Evolutionary conservation across 2,888 invertebrate genomes (phyloP), one percentile per base, ranked within the genome.

Genomic region (Orthosia gracilis): DNA sequence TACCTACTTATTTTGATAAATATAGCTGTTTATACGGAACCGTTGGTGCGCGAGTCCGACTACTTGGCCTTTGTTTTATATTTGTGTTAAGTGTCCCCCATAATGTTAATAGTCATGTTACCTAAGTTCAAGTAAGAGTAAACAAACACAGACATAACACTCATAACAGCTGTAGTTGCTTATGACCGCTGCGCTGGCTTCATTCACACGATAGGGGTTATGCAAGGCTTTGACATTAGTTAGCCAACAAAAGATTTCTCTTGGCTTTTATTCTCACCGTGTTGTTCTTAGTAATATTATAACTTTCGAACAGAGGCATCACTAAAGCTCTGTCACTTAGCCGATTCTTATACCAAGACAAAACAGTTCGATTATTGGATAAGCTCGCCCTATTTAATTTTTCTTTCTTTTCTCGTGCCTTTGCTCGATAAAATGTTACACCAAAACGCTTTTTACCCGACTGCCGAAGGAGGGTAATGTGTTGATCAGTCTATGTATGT

Each of bases 171-270:
- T n/a, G 49, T 5, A 58, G 72, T 78, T 78, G 57, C 72, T 72
- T 63, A 78, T 78, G 77, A 67, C 78, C 72, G 57, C 55, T 47
- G 31, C 58, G 54, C 45, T 50, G 47, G 23, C 59, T 79, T 61
- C 21, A 65, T 65, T 79, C 80, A 69, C 68, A 73, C 55, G 52
- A 23, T 58, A 62, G 26, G 12, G 49, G 68, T 78, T 79, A 79
- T 58, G 69, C 55, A 79, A 79, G 62, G 18, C 68, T 65, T 62
- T 73, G 68, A 73, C 61, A 62, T 79, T 66, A 65, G 61, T 73
- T 78, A 45, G 61, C 65, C 65, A 74, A 79, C 61, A 62, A 62
- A 23, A 79, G 62, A 66, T 79, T 80, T 79, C 63, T 69, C 69
- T 69, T 79, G 12, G 26, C 57, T 66, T 47, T 54, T 62, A 63